These are phyloP conservation scores for Drosophila triauraria DNA, from an alignment of 1,140 invertebrate species.

Conservation along the genomic window DNA sequence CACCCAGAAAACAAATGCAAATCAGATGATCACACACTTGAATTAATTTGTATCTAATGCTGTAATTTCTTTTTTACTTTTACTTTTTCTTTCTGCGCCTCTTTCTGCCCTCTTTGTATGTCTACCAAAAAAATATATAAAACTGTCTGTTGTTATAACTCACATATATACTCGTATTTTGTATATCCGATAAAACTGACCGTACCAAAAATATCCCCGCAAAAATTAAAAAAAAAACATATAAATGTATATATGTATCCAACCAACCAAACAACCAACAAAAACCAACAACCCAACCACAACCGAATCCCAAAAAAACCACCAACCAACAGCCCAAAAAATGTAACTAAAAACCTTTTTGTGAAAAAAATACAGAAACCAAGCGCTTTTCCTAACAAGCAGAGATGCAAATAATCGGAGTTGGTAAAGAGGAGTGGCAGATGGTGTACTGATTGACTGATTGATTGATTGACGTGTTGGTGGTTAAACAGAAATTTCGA, in stretches of 20 bases:
- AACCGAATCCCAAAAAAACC: slow-evolving; percentile 53
- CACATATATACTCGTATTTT: slow-evolving; percentile 65
- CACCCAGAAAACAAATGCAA: slow-evolving; percentile 28
- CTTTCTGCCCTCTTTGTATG: slow-evolving; percentile 64
- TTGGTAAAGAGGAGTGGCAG: slow-evolving; percentile 43
- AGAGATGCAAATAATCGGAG: slow-evolving; percentile 52
- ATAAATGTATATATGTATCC: slow-evolving; percentile 48
- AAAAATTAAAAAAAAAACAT: slow-evolving; percentile 14
- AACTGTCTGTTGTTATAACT: slow-evolving; percentile 71
- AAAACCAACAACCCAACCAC: slow-evolving; percentile 53
- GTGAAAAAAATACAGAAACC: slow-evolving; percentile 50
- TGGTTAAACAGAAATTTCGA: slow-evolving; percentile 64
- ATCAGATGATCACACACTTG: slow-evolving; percentile 47
- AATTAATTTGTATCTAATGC: slow-evolving; percentile 81
- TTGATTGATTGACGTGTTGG: slow-evolving; percentile 56
- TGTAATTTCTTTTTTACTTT: slow-evolving; percentile 82
- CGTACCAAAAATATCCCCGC: slow-evolving; percentile 70
- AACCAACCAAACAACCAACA: slow-evolving; percentile 45
- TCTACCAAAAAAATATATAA: slow-evolving; percentile 57
- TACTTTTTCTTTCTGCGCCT: slow-evolving; percentile 77
- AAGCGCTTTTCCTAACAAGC: slow-evolving; percentile 53
- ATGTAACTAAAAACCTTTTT: slow-evolving; percentile 70
- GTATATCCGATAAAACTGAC: slow-evolving; percentile 68
- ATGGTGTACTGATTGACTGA: slow-evolving; percentile 75
- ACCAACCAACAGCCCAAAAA: slow-evolving; percentile 71